Evolutionary conservation across 2,113 vertebrate species (phyloP), one percentile per base, ranked within the genome.

Genomic region (Misgurnus mizolepis): DNA sequence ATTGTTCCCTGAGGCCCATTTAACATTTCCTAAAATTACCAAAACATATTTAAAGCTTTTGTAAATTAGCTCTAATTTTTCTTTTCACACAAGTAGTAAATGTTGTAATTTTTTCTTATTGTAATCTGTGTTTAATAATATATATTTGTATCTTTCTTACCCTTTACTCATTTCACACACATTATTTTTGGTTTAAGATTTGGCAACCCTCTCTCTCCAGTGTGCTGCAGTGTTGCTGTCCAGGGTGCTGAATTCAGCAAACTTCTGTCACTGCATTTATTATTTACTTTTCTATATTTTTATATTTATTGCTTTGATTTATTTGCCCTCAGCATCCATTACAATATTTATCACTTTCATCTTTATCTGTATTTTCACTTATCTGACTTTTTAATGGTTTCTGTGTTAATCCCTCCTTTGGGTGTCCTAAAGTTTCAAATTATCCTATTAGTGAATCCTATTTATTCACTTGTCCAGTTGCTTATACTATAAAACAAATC

Each of bases 301-400:
- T 40, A 6, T 17, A 41, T 41, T 27, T 2, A n/a, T 7, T 58
- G 6, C 39, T 41, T 34, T 67, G 14, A 50, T 22, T 18, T 47
- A 6, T 15, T 11, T 73, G 17, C 41, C 62, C 56, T 15, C n/a
- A 3, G 11, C 53, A 12, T 79, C 70, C 65, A 45, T 78, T n/a
- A 22, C 55, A n/a, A 11, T 3, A 49, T 76, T 66, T 58, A 17
- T 15, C n/a, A 50, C 34, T 79, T 55, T 40, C 56, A 53, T 0
- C 34, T 83, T 55, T 72, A 12, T 12, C 47, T 76, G 64, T 40
- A 18, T 47, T 11, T 73, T 88, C 85, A 67, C 86, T 76, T 84
- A 85, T 83, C 85, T 90, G 76, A 79, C 85, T 78, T 61, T 43
- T 11, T 8, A 43, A 40, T 45, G 50, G 78, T 76, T 65, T 72